Conservation (phyloP, 2,113 vertebrate genomes). For the Vombatus ursinus region DNA sequence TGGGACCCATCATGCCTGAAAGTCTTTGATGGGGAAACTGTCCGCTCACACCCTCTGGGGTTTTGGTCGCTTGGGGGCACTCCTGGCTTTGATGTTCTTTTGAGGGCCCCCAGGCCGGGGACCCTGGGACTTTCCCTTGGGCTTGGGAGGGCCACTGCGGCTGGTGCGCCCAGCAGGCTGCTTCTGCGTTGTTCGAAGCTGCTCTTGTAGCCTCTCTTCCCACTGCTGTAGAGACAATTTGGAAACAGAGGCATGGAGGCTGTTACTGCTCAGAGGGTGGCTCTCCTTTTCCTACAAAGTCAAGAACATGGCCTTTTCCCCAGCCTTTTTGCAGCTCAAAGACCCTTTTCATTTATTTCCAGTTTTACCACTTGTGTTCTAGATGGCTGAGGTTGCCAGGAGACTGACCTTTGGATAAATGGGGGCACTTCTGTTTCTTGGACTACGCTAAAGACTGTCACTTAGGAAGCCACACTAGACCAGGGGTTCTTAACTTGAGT, state of each 20-base stretch:
- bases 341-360: background rate
- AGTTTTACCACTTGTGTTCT: background rate
- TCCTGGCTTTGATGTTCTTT: conserved; percentile 81
- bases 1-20: background rate
- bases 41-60: conserved; percentile 77
- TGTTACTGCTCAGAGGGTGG: background rate
- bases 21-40: conserved; percentile 57
- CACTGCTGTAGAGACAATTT: conserved; percentile 81
- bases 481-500: background rate
- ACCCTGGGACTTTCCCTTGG: conserved; percentile 75
- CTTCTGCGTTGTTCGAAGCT: conserved; percentile 75
- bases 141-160: conserved; percentile 80
- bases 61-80: conserved; percentile 79
- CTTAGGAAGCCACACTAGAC: background rate
- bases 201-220: conserved; percentile 88
- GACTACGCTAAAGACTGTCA: background rate
- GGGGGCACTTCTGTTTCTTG: background rate
- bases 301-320: background rate
- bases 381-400: background rate
- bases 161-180: conserved; percentile 76
- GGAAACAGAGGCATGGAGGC: background rate
- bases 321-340: background rate
- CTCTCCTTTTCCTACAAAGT: background rate
- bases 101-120: conserved; percentile 73
- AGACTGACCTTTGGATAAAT: background rate